These are phyloP conservation scores for Seira ritae DNA, from an alignment of 2,888 invertebrate genomes.

Conservation along the genomic window DNA sequence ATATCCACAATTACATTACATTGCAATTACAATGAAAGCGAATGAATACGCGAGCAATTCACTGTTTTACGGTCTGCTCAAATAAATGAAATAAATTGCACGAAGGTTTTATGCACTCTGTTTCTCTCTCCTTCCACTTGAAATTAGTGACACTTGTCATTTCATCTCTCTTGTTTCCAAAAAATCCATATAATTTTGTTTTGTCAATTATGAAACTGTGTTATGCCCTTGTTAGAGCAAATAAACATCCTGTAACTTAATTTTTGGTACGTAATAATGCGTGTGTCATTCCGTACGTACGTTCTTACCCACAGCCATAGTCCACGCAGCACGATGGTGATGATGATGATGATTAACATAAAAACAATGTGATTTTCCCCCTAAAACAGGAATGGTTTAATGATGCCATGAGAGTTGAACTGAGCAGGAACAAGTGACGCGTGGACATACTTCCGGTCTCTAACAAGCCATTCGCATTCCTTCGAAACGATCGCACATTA, in stretches of 20 bases:
- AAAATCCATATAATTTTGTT: slow-evolving; percentile 8
- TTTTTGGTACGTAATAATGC: not conserved
- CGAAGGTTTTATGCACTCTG: not conserved
- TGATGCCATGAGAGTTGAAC: not conserved
- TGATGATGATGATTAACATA: not conserved
- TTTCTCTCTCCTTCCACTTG: not conserved
- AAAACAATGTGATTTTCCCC: not conserved
- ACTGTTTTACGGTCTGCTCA: slow-evolving; percentile 5
- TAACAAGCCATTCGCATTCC: not conserved
- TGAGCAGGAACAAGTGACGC: slow-evolving; percentile 21
- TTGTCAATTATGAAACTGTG: slow-evolving; percentile 18
- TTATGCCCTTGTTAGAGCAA: slow-evolving; percentile 18
- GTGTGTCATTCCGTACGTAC: no score
- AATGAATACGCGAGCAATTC: not conserved
- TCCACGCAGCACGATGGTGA: not conserved
- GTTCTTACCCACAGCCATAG: no score
- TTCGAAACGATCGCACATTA: not conserved
- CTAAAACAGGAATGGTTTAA: not conserved
- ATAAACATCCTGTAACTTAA: slow-evolving; percentile 18
- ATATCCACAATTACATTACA: slow-evolving; percentile 3
- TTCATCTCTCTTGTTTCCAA: not conserved
- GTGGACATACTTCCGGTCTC: slow-evolving; percentile 44
- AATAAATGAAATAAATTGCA: not conserved
- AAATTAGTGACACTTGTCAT: not conserved
- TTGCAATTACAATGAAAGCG: no score